Evolutionary conservation across 1,140 invertebrate genomes (phyloP).

Genomic region (Zelostemma sp.): DNA sequence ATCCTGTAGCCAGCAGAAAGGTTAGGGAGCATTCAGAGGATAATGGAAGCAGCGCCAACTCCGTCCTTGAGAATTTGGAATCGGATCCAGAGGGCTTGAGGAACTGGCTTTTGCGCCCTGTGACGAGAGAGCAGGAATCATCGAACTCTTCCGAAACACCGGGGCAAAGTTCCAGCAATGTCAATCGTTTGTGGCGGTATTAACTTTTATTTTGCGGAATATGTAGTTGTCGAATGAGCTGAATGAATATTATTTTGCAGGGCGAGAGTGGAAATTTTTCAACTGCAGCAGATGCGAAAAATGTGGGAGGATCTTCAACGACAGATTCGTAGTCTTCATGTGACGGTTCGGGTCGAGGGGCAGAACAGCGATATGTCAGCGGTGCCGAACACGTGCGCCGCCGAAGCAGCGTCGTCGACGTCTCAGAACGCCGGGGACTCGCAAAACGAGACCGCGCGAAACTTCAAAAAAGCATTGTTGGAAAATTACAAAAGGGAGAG

Average conservation of each 20-base stretch:
- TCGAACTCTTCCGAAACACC: neutral
- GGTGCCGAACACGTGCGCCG: slow-evolving; percentile 25
- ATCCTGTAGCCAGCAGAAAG: neutral
- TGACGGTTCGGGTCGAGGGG: slow-evolving; percentile 64
- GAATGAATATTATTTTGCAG: slow-evolving; percentile 20
- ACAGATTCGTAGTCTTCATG: slow-evolving; percentile 72
- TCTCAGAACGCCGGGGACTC: slow-evolving; percentile 22
- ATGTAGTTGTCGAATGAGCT: slow-evolving; percentile 20
- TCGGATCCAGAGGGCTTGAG: neutral
- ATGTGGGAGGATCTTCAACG: slow-evolving; percentile 76
- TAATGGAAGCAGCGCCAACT: neutral
- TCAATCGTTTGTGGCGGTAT: slow-evolving; percentile 66
- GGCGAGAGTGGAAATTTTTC: slow-evolving; percentile 66
- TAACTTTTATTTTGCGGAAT: no score
- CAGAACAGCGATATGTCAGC: slow-evolving; percentile 17
- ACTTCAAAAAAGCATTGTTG: slow-evolving; percentile 52
- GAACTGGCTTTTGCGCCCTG: neutral
- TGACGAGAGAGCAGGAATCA: neutral
- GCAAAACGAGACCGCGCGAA: slow-evolving; percentile 40
- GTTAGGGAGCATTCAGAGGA: no score
- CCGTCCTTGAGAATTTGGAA: neutral
- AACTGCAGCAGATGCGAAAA: slow-evolving; percentile 73
- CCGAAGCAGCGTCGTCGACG: slow-evolving; percentile 20
- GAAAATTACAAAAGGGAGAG: slow-evolving; percentile 51
- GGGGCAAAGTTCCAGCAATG: slow-evolving; percentile 52